Percentiles rank a stretch among this genome's conserved stretches.
These are phyloP conservation scores for Poecile atricapillus DNA, from an alignment of 2,113 vertebrate species.

Conservation along the genomic window DNA sequence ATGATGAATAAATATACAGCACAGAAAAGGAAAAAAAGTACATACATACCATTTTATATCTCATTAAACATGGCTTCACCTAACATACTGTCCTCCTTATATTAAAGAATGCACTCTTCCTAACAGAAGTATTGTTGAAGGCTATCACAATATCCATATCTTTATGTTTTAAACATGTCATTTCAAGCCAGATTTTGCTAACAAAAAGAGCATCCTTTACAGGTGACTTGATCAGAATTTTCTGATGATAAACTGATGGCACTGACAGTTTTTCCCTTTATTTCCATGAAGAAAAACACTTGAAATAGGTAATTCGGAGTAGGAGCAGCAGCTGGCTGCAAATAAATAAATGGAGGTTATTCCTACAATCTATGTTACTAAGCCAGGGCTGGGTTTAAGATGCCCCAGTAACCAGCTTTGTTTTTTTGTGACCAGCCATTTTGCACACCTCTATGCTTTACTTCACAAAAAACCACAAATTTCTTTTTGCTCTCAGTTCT, in stretches of 20 bases:
- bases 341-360: background rate
- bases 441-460: background rate
- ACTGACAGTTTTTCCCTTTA: background rate
- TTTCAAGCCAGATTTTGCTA: background rate
- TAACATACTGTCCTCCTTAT: background rate
- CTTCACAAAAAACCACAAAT: fast-evolving
- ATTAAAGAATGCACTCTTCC: background rate
- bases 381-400: background rate
- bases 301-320: background rate
- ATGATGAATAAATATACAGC: background rate
- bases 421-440: background rate
- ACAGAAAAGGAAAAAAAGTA: background rate
- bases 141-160: background rate
- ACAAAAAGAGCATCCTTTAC: background rate
- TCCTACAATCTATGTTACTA: background rate
- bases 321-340: background rate
- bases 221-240: background rate
- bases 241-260: background rate
- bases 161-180: background rate
- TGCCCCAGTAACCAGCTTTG: background rate
- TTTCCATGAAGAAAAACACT: background rate
- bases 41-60: background rate
- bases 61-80: background rate
- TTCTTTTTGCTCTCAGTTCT: background rate
- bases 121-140: background rate